phyloP scores from a whole-genome alignment of 2,888 invertebrate species.

The Tetrapedia diversipes region DNA sequence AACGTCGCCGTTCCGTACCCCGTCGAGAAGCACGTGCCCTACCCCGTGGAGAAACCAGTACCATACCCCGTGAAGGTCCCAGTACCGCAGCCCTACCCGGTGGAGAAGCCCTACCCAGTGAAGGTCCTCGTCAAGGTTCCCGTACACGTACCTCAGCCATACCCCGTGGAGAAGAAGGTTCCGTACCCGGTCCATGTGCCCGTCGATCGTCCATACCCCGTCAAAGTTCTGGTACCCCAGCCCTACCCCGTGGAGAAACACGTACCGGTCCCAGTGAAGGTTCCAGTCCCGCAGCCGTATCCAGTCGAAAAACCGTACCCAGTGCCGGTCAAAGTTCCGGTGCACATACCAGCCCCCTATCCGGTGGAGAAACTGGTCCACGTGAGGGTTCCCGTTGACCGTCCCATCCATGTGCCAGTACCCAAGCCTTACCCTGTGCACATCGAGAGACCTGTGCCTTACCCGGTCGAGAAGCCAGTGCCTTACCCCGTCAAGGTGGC shows the following conservation, averaged over 20 bases:
- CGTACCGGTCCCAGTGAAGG: constrained; percentile 90
- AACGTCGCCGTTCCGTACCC: constrained; percentile 84
- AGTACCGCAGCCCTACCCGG: constrained; percentile 89
- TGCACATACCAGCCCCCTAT: constrained; percentile 84
- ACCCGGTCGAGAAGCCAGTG: constrained; percentile 86
- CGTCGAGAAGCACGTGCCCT: constrained; percentile 82
- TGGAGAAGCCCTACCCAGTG: constrained; percentile 88
- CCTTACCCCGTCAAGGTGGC: constrained; percentile 85
- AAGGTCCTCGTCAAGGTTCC: constrained; percentile 92
- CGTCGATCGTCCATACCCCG: constrained; percentile 91
- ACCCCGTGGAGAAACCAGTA: constrained; percentile 88
- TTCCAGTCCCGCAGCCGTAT: constrained; percentile 88
- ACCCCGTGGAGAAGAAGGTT: constrained; percentile 91
- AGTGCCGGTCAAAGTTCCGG: constrained; percentile 84
- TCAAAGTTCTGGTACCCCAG: constrained; percentile 90
- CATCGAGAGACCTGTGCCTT: constrained; percentile 87
- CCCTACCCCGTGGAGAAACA: constrained; percentile 92
- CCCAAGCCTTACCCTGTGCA: constrained; percentile 87
- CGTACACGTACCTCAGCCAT: constrained; percentile 89
- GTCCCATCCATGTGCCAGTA: constrained; percentile 87
- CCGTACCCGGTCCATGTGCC: constrained; percentile 88
- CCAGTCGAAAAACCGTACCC: constrained; percentile 87
- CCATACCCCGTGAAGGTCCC: constrained; percentile 86
- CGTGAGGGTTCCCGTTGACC: constrained; percentile 84
- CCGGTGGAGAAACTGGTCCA: constrained; percentile 82